Base-by-base conservation (phyloP, 2,113 vertebrate genomes). In the Oryzias curvinotus region DNA sequence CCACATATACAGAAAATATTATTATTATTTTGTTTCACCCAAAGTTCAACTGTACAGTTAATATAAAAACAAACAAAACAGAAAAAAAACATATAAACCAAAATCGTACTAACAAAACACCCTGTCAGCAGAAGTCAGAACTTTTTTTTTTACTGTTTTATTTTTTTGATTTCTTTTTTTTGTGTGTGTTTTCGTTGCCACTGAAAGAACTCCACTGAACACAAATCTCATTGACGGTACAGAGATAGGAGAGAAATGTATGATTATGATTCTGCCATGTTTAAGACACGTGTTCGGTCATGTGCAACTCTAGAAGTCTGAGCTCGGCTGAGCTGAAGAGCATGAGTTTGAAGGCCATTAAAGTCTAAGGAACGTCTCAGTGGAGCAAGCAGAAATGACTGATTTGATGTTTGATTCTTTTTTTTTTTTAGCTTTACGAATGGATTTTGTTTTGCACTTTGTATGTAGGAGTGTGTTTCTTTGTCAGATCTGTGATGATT, bases 71-170 rank as follows among this genome's bases (percentile, higher is more conserved):
- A 82, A 73, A 91, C 87, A 90, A 91, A 56, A 87, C 77, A 87
- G 60, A 88, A 93, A 75, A 75, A 91, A 88, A 91, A 91, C 70
- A 86, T 80, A 88, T 68, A 88, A 93, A 91, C 88, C 76, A 73
- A 91, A 79, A 90, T 91, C 87, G 91, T 91, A 90, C 76, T 85
- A 89, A 93, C 87, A 91, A 86, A 90, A 92, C 92, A 93, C 88
- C 90, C 85, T 91, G 84, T 93, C 82, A 87, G 66, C 4, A 88
- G 85, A 84, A 77, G 71, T 86, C 59, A 0, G 57, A 62, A 69
- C 62, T 78, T 84, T 76, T 78, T 79, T 66, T 44, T 69, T 71
- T 80, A 79, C 16, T 13, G 21, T 44, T 59, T 57, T 16, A 62
- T 63, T 54, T 47, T 19, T 26, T 55, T 78, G 41, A 1, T 76